A percentile compares a stretch with the other conserved stretches of the same genome.
Conservation (phyloP, 2,888 invertebrate species). For the Scaptomyza caliginosa region DNA sequence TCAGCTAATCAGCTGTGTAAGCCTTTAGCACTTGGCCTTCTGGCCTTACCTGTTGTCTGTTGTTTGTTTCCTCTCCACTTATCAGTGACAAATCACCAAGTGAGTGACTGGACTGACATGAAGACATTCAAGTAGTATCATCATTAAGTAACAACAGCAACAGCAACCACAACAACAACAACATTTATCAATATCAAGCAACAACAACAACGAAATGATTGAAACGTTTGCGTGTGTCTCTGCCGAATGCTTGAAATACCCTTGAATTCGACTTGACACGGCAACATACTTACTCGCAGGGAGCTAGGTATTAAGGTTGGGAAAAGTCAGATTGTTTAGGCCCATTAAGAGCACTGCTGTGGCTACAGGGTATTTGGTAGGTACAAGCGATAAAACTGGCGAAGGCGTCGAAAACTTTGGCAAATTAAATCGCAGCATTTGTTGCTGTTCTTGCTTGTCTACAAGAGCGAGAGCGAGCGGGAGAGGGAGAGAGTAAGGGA, state of each 20-base stretch:
- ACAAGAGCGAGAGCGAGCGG: not conserved
- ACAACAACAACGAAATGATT: slow-evolving; percentile 2
- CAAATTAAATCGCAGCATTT: slow-evolving; percentile 69
- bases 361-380: slow-evolving; percentile 35
- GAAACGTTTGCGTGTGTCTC: not conserved
- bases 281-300: no score
- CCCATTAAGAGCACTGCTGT: not conserved
- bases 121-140: slow-evolving; percentile 72
- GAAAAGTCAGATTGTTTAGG: not conserved
- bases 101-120: slow-evolving; percentile 58
- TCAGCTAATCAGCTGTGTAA: slow-evolving; percentile 33
- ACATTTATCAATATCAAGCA: slow-evolving; percentile 66
- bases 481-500: not conserved
- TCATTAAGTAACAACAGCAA: slow-evolving; percentile 59
- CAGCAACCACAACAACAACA: slow-evolving; percentile 53
- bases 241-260: not conserved
- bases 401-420: slow-evolving; percentile 62
- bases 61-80: slow-evolving; percentile 34
- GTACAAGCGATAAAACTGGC: slow-evolving; percentile 56
- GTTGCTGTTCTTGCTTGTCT: slow-evolving; percentile 25
- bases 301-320: accelerated
- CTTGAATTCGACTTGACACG: no score
- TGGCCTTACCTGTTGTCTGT: slow-evolving; percentile 32
- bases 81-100: slow-evolving; percentile 69
- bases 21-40: slow-evolving; percentile 8